phyloP scores from a whole-genome alignment of 2,797 vertebrate genomes.

The Leptoclinus maculatus region DNA sequence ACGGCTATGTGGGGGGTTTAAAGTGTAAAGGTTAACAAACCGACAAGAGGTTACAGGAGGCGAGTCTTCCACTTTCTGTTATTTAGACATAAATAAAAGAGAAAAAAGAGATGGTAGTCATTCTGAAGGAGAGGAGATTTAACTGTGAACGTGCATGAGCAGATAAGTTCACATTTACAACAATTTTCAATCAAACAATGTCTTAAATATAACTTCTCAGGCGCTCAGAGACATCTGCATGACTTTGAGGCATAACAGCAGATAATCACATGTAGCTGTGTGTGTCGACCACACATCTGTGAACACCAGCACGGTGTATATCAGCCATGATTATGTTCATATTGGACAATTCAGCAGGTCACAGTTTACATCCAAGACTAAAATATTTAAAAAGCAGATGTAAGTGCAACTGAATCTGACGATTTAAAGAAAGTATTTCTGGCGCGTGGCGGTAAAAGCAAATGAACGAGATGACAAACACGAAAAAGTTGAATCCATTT shows the following conservation, averaged over 20 bases:
- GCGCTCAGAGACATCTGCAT: background rate
- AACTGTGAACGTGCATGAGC: background rate
- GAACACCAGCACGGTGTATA: background rate
- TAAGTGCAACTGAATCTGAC: background rate
- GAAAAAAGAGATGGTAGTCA: background rate
- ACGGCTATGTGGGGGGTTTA: background rate
- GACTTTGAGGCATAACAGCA: background rate
- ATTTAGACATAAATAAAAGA: background rate
- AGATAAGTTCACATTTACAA: background rate
- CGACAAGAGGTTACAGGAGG: background rate
- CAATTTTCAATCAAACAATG: background rate
- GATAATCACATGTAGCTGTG: background rate
- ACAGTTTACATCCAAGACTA: slow-evolving; percentile 2
- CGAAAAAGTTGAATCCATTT: background rate
- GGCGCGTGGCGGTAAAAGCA: too few species aligned
- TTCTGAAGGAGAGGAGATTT: background rate
- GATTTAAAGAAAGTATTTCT: background rate
- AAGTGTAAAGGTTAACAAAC: slow-evolving; percentile 23
- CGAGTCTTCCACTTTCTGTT: background rate
- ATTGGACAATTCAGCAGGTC: background rate
- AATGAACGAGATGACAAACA: background rate
- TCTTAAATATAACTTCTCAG: background rate
- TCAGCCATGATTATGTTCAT: background rate
- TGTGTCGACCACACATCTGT: background rate
- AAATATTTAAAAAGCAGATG: background rate